Evolutionary conservation across 2,888 invertebrate species (phyloP).

Genomic region (Loripinus fragilis): DNA sequence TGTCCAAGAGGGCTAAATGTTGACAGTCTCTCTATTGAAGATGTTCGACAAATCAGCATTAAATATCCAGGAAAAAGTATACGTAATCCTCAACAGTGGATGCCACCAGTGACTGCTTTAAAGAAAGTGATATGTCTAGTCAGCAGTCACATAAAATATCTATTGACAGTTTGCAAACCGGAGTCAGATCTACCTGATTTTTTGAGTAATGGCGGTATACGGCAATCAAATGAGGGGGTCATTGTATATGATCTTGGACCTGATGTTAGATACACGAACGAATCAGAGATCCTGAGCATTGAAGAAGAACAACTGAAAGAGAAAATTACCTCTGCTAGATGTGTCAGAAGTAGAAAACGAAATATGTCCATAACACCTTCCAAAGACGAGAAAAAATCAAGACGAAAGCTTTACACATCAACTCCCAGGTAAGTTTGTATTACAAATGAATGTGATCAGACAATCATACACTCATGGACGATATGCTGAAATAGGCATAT

Average conservation of each 20-base stretch:
- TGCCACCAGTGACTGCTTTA: neutral
- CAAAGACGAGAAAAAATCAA: neutral
- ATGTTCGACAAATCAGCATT: neutral
- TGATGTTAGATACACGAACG: neutral
- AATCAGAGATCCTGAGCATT: neutral
- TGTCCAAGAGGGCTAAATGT: too few species aligned
- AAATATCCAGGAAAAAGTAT: neutral
- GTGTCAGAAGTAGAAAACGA: neutral
- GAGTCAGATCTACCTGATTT: conserved; percentile 9
- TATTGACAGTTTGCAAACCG: neutral
- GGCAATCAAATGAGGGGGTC: neutral
- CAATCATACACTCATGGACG: too few species aligned
- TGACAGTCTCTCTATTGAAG: neutral
- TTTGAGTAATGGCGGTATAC: neutral
- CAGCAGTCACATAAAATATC: neutral
- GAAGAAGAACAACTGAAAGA: neutral
- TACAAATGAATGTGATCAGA: too few species aligned
- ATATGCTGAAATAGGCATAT: too few species aligned
- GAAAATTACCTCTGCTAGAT: neutral
- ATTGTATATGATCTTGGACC: neutral
- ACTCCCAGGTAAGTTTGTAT: neutral
- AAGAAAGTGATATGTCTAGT: neutral
- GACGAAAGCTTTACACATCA: neutral
- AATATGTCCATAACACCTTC: neutral
- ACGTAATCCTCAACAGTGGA: neutral